Evolutionary conservation across 30 jellyfish, hydroid and myxozoan genomes (phyloP).

Genomic region (Aurelia sp.): DNA sequence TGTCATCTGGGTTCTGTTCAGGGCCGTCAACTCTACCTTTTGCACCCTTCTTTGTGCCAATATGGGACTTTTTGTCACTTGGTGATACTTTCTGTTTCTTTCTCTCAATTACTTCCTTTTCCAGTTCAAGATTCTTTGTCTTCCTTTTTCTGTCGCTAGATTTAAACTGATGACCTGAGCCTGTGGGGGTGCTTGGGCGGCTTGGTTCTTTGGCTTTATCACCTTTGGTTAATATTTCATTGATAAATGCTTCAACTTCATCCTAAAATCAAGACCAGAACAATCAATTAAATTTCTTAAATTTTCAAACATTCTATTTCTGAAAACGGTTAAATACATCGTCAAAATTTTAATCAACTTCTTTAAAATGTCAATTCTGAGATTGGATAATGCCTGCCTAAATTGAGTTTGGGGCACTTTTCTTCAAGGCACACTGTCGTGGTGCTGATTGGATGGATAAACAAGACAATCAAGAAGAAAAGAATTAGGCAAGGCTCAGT

Average conservation of each 20-base stretch:
- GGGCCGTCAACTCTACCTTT: not conserved
- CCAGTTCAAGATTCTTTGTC: conserved; percentile 25
- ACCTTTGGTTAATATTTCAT: not conserved
- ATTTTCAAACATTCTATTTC: not conserved
- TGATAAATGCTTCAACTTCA: conserved; percentile 52
- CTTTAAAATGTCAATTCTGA: no score
- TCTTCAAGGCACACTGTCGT: no score
- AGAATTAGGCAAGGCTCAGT: no score
- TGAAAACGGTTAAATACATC: no score
- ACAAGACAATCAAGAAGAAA: no score
- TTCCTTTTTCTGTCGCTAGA: conserved; percentile 50
- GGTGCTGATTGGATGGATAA: no score
- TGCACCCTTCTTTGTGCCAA: not conserved
- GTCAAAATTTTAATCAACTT: no score
- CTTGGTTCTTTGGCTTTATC: conserved; percentile 34
- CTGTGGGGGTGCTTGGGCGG: conserved; percentile 53
- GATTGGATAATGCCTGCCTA: no score
- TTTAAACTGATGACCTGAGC: conserved; percentile 34
- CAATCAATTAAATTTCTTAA: not conserved
- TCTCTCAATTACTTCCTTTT: conserved; percentile 43
- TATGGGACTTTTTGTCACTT: not conserved
- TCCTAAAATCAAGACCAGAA: conserved; percentile 22
- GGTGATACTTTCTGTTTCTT: conserved; percentile 46
- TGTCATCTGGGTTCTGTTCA: not conserved
- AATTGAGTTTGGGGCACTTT: no score